These are phyloP conservation scores for Myodes glareolus DNA, from an alignment of 2,113 vertebrate species.

Conservation along the genomic window DNA sequence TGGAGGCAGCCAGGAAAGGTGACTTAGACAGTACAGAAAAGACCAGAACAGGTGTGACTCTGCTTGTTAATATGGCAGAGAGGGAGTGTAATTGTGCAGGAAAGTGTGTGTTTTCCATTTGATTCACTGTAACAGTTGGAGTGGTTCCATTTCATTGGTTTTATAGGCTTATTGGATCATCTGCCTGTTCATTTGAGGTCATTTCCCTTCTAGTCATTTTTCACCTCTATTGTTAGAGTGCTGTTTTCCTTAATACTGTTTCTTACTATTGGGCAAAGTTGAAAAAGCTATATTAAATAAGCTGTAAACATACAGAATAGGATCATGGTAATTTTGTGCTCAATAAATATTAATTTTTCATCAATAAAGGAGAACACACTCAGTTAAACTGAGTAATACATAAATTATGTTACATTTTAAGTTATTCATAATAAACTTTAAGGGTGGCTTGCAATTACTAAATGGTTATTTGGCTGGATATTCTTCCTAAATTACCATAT, in stretches of 20 bases:
- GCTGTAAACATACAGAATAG: neutral
- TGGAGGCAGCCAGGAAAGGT: constrained; percentile 11
- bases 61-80: constrained; percentile 43
- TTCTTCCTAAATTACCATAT: constrained; percentile 42
- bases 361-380: neutral
- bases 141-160: constrained; percentile 54
- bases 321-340: neutral
- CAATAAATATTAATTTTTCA: constrained; percentile 31
- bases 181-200: constrained; percentile 46
- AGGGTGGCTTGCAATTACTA: constrained; percentile 16
- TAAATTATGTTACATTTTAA: constrained; percentile 38
- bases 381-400: constrained; percentile 16
- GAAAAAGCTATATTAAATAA: neutral
- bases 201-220: constrained; percentile 67
- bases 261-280: constrained; percentile 40
- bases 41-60: constrained; percentile 28
- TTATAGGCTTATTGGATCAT: constrained; percentile 59
- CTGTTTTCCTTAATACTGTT: constrained; percentile 19
- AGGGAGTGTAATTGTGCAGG: neutral
- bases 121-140: constrained; percentile 39
- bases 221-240: constrained; percentile 36
- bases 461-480: constrained; percentile 24
- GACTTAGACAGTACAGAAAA: neutral
- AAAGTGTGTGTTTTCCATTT: constrained; percentile 18
- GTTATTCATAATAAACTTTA: constrained; percentile 47